Conservation (phyloP, 1,140 invertebrate genomes). For the Calliphora vicina region DNA sequence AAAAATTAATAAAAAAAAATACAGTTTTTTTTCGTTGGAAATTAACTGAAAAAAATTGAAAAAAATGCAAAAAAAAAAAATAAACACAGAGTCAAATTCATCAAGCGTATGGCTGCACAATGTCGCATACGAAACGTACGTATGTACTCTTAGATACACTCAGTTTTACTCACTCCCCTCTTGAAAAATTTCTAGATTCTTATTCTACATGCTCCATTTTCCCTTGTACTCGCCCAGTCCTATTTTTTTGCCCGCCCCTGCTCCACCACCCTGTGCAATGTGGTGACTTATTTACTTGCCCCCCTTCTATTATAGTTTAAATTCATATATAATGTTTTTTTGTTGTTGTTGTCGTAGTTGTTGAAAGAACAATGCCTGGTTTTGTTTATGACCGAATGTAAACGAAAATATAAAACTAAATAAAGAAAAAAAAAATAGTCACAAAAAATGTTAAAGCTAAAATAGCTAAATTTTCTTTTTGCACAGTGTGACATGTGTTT, state of each 20-base stretch:
- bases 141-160: too few relatives aligned
- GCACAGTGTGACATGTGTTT: too few relatives aligned
- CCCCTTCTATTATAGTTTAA: background rate
- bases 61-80: conserved; percentile 18
- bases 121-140: conserved; percentile 16
- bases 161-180: background rate
- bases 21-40: background rate
- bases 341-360: background rate
- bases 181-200: background rate
- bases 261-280: too few relatives aligned
- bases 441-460: conserved; percentile 7
- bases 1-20: too few relatives aligned
- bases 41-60: background rate
- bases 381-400: conserved; percentile 29
- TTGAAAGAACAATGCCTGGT: conserved; percentile 21
- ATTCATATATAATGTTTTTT: background rate
- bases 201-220: background rate
- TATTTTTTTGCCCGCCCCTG: background rate
- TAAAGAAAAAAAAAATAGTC: background rate
- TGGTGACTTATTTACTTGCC: background rate
- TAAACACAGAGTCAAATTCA: conserved; percentile 27
- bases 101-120: conserved; percentile 32
- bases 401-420: conserved; percentile 18
- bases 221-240: background rate
- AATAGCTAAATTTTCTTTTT: background rate